Base-by-base conservation (phyloP, 2,797 vertebrate genomes). In the Glossophaga mutica region DNA sequence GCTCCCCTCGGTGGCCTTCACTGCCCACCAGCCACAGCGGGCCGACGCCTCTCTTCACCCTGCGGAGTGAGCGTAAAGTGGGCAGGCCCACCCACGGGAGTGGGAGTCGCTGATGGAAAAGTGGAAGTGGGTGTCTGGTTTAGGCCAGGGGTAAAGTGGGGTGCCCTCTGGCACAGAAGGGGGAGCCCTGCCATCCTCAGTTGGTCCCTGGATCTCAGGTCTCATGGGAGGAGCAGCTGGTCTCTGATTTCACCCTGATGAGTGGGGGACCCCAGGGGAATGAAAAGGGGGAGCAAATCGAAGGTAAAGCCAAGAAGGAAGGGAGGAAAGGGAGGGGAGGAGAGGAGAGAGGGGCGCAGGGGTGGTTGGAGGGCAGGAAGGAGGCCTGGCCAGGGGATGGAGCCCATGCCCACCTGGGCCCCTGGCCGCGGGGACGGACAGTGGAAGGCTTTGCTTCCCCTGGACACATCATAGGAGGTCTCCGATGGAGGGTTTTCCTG, bases 31-130 rank as follows among this genome's bases (percentile, higher is more conserved):
- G 57, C 55, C 48, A 19, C 52, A 29, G 88, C 0, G 14, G 46
- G 8, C 85, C 4, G 15, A 29, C 46, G 0, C 0, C 32, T 46
- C 26, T 55, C 34, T 14, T 48, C 42, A 7, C 86, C 78, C n/a
- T n/a, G n/a, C 3, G 0, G 50, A 34, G 67, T 55, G 52, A 46
- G 32, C 15, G 3, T 4, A 15, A 59, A 24, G 37, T 6, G 0
- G 34, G 52, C 34, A 26, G 44, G 48, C 32, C 37, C 15, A 5
- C 15, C 15, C 37, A 55, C 9, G 26, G 74, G 74, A 91, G 57
- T 77, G 62, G 90, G 21, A 19, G 77, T 34, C 55, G 70, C 67
- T 50, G 50, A 4, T 16, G n/a, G 68, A 29, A 70, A 77, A n/a
- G 59, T 26, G 29, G 76, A 67, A 22, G 34, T 44, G 12, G 5